phyloP scores from a whole-genome alignment of 1,140 invertebrate species.

The Neomicropteryx cornuta region DNA sequence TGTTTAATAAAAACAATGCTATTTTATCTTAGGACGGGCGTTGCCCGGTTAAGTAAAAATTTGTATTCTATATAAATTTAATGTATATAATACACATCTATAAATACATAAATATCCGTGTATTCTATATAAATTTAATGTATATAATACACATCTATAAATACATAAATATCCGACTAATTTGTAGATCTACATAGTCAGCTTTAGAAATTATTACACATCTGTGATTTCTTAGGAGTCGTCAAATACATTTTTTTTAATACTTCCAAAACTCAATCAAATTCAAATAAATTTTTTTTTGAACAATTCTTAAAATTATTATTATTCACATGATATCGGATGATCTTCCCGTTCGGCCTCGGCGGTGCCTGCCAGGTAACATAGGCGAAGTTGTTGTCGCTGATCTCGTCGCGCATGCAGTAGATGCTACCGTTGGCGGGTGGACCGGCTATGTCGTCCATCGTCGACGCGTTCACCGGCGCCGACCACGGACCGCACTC shows the following conservation, averaged over 20 bases:
- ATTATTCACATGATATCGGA: slow-evolving; percentile 50
- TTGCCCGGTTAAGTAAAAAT: background rate
- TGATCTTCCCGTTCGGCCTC: slow-evolving; percentile 63
- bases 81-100: background rate
- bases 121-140: slow-evolving; percentile 2
- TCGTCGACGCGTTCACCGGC: slow-evolving; percentile 63
- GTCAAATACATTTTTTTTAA: slow-evolving; percentile 2
- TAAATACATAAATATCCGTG: background rate
- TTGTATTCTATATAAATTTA: background rate
- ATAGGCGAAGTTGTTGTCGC: slow-evolving; percentile 48
- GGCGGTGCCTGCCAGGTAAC: slow-evolving; percentile 60
- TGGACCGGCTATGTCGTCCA: slow-evolving; percentile 58
- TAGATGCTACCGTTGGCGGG: slow-evolving; percentile 50
- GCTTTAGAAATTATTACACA: slow-evolving; percentile 2
- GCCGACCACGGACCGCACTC: slow-evolving; percentile 64
- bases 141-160: background rate
- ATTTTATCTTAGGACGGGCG: background rate
- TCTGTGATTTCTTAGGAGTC: background rate
- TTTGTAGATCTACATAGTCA: slow-evolving; percentile 2
- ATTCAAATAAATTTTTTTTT: slow-evolving; percentile 7
- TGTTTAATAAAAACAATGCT: background rate
- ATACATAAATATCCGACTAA: slow-evolving; percentile 2
- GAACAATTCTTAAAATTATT: no score
- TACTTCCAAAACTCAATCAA: slow-evolving; percentile 4
- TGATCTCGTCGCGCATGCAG: slow-evolving; percentile 55